These are phyloP conservation scores for Cryptus viduatorius DNA, from an alignment of 2,888 invertebrate species.

Conservation along the genomic window DNA sequence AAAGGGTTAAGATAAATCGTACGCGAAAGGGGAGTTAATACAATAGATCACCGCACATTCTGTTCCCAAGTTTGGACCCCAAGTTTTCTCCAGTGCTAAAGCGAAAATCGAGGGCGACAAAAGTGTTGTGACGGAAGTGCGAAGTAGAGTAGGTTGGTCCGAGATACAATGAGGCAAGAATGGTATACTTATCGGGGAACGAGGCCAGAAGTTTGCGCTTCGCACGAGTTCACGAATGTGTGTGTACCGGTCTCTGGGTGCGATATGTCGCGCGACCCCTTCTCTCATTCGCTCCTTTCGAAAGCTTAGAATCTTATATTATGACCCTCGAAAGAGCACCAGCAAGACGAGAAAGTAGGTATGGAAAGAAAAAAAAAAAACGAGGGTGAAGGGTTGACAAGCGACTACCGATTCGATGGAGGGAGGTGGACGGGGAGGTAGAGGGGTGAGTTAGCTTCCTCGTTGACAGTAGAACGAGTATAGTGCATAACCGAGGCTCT, in stretches of 20 bases:
- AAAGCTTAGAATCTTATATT: constrained; percentile 37
- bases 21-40: too few relatives aligned
- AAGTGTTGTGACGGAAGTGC: not conserved
- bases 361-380: constrained; percentile 24
- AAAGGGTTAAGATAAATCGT: too few relatives aligned
- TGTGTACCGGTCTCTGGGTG: not conserved
- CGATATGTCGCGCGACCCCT: constrained; percentile 6
- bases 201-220: constrained; percentile 52
- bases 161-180: constrained; percentile 53
- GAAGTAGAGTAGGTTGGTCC: constrained; percentile 13
- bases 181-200: constrained; percentile 53
- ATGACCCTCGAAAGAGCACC: not conserved
- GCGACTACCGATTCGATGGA: constrained; percentile 44
- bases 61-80: not conserved
- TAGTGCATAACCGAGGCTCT: constrained; percentile 66
- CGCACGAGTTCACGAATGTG: not conserved
- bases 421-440: constrained; percentile 3
- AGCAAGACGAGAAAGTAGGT: constrained; percentile 21
- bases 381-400: constrained; percentile 22
- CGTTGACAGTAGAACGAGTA: constrained; percentile 53
- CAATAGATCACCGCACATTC: not conserved
- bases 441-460: constrained; percentile 30
- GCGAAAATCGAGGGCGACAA: not conserved
- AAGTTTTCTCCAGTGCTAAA: not conserved
- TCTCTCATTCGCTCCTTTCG: constrained; percentile 1